phyloP scores from a whole-genome alignment of 2,797 vertebrate genomes.

The Pipistrellus kuhlii region DNA sequence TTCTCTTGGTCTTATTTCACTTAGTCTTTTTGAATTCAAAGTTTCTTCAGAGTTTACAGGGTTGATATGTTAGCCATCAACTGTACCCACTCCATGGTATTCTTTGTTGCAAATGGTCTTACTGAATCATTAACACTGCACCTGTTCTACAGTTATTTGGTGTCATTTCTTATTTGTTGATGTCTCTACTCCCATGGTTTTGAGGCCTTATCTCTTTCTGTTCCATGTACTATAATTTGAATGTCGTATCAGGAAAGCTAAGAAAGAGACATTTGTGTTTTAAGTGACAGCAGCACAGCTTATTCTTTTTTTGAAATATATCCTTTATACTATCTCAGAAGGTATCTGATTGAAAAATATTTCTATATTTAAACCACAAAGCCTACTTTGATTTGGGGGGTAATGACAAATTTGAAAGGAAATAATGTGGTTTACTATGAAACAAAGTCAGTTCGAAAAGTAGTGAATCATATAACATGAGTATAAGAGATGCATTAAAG shows the following conservation, averaged over 20 bases:
- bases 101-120: neutral
- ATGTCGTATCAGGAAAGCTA: slow-evolving; percentile 6
- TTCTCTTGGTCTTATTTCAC: slow-evolving; percentile 1
- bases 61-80: neutral
- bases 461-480: slow-evolving; percentile 3
- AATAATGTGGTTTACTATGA: slow-evolving; percentile 3
- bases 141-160: neutral
- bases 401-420: slow-evolving; percentile 2
- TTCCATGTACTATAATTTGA: neutral
- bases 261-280: slow-evolving; percentile 2
- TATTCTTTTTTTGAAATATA: neutral
- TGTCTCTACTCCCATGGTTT: neutral
- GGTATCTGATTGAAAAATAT: slow-evolving; percentile 33
- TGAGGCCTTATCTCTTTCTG: neutral
- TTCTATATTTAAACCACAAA: slow-evolving; percentile 31
- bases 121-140: neutral
- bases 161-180: neutral
- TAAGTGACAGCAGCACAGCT: neutral
- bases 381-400: neutral
- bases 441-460: slow-evolving; percentile 2
- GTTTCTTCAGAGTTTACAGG: neutral
- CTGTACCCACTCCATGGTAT: neutral
- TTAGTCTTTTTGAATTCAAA: neutral
- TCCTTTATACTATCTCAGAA: slow-evolving; percentile 16
- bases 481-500: neutral